A percentile compares a stretch with the other conserved stretches of the same genome.
Conservation (phyloP, 2,888 invertebrate genomes). For the Imbricaverruca yamaguchii region DNA sequence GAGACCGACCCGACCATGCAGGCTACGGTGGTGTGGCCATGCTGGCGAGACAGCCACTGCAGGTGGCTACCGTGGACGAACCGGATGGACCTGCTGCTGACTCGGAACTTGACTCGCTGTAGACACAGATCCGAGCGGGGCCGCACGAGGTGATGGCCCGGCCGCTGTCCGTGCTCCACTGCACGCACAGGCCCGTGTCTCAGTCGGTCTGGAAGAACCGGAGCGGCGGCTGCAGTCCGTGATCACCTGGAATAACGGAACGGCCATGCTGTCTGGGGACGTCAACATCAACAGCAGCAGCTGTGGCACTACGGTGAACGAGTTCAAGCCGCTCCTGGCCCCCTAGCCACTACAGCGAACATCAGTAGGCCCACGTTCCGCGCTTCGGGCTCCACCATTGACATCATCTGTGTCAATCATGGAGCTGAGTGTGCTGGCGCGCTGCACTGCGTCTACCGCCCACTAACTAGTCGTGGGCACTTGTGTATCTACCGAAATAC, state of each 20-base stretch:
- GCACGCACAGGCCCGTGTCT: background rate
- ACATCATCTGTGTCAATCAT: background rate
- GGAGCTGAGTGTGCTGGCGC: background rate
- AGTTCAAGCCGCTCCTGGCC: background rate
- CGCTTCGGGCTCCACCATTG: background rate
- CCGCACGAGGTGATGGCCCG: background rate
- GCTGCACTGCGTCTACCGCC: background rate
- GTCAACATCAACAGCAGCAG: background rate
- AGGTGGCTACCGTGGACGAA: background rate
- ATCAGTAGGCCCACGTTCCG: background rate
- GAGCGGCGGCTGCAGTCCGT: background rate
- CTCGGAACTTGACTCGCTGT: background rate
- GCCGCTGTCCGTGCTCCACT: background rate
- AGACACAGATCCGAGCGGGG: background rate
- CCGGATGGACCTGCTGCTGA: background rate
- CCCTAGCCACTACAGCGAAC: background rate
- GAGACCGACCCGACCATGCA: background rate
- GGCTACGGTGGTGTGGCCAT: background rate
- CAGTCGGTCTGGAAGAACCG: background rate
- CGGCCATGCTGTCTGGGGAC: background rate
- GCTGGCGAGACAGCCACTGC: background rate
- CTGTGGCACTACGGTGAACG: background rate
- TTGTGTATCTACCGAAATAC: too few relatives aligned
- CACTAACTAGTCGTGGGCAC: too few relatives aligned
- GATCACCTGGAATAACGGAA: background rate